These are phyloP conservation scores for Knipowitschia caucasica DNA, from an alignment of 2,797 vertebrate species.

Conservation along the genomic window DNA sequence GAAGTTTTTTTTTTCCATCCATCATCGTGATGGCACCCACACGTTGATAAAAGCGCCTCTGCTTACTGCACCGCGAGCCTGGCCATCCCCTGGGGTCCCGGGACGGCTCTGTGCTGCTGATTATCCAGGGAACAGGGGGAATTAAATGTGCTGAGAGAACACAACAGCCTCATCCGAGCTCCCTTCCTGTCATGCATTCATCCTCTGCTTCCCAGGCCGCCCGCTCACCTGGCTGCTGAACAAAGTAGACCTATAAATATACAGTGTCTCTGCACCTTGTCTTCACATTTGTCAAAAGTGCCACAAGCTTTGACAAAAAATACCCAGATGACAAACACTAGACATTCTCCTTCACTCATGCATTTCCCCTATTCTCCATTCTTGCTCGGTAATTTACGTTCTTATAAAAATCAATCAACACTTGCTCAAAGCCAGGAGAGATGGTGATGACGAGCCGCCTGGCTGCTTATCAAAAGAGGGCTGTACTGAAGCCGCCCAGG, in stretches of 20 bases:
- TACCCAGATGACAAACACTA: conserved; percentile 18
- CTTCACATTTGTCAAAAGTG: conserved; percentile 51
- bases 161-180: conserved; percentile 34
- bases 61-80: conserved; percentile 29
- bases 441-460: conserved; percentile 15
- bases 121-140: conserved; percentile 57
- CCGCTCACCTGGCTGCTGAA: conserved; percentile 46
- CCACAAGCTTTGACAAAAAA: conserved; percentile 37
- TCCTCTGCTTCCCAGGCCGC: conserved; percentile 29
- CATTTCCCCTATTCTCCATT: conserved; percentile 23
- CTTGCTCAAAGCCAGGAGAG: conserved; percentile 37
- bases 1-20: conserved; percentile 4
- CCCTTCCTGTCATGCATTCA: conserved; percentile 40
- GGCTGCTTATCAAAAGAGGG: conserved; percentile 43
- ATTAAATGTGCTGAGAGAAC: conserved; percentile 63
- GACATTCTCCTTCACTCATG: conserved; percentile 20
- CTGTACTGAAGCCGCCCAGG: conserved; percentile 23
- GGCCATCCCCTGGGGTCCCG: conserved; percentile 27
- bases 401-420: conserved; percentile 61
- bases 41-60: conserved; percentile 33
- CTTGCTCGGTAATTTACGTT: conserved; percentile 41
- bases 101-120: conserved; percentile 47
- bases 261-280: conserved; percentile 52
- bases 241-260: conserved; percentile 64
- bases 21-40: conserved; percentile 15